Evolutionary conservation across 2,113 vertebrate genomes (phyloP).

Genomic region (Dasypus novemcinctus): DNA sequence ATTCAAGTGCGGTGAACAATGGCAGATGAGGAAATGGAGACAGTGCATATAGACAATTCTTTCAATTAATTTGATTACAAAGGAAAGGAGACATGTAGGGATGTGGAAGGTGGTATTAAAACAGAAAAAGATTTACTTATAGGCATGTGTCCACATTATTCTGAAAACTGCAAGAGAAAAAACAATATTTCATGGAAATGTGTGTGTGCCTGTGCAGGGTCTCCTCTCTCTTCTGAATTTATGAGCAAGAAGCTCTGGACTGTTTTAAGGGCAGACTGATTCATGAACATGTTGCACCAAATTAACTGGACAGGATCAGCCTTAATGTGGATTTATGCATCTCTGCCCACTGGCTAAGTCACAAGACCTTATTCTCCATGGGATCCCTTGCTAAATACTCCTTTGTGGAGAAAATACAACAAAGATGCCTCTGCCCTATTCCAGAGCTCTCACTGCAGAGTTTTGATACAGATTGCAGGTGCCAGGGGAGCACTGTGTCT

Average conservation of each 20-base stretch:
- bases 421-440: not conserved
- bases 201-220: not conserved
- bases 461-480: not conserved
- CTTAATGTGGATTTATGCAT: too few relatives aligned
- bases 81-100: not conserved
- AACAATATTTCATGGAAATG: not conserved
- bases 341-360: not conserved
- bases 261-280: not conserved
- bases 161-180: not conserved
- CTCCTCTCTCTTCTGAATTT: not conserved
- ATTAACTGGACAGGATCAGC: not conserved
- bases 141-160: not conserved
- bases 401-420: not conserved
- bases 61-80: not conserved
- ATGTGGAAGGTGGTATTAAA: not conserved
- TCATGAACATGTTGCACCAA: rapidly evolving
- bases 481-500: not conserved
- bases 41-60: not conserved
- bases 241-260: not conserved
- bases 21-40: not conserved
- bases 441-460: not conserved
- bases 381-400: not conserved
- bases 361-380: not conserved
- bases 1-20: not conserved
- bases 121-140: not conserved